phyloP scores from a whole-genome alignment of 2,888 invertebrate species.

The Azorinus chamasolen region DNA sequence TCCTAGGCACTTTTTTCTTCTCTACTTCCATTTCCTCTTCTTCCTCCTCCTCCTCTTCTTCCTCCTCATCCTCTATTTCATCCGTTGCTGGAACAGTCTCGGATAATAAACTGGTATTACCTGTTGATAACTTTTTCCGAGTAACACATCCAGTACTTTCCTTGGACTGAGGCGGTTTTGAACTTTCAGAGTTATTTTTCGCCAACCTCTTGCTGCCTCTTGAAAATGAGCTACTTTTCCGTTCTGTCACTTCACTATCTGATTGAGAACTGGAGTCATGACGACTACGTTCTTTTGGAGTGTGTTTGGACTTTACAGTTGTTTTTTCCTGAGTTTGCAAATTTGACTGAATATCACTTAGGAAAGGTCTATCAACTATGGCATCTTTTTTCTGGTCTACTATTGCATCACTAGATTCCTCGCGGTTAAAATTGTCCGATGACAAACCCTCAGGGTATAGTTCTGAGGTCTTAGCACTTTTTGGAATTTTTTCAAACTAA shows the following conservation, averaged over 20 bases:
- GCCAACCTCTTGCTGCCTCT: slow-evolving; percentile 37
- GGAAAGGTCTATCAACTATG: slow-evolving; percentile 46
- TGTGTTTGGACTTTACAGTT: slow-evolving; percentile 37
- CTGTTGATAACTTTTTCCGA: slow-evolving; percentile 17
- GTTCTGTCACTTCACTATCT: slow-evolving; percentile 34
- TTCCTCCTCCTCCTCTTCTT: slow-evolving; percentile 28
- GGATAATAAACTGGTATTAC: slow-evolving; percentile 32
- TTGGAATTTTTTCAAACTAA: slow-evolving; percentile 67
- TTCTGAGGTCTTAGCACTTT: slow-evolving; percentile 49
- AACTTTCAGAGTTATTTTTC: slow-evolving; percentile 42
- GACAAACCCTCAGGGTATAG: slow-evolving; percentile 30
- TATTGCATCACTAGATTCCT: slow-evolving; percentile 29
- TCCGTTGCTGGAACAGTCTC: slow-evolving; percentile 52
- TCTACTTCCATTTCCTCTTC: slow-evolving; percentile 22
- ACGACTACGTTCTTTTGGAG: slow-evolving; percentile 37
- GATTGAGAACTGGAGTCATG: slow-evolving; percentile 49
- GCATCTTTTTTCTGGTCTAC: slow-evolving; percentile 50
- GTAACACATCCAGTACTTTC: slow-evolving; percentile 9
- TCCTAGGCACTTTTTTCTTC: slow-evolving; percentile 18
- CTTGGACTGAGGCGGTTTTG: slow-evolving; percentile 14
- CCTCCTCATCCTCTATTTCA: slow-evolving; percentile 29
- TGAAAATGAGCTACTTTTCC: slow-evolving; percentile 34
- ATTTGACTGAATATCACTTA: slow-evolving; percentile 56
- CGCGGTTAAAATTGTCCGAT: slow-evolving; percentile 15
- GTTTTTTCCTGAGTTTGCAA: slow-evolving; percentile 33